Evolutionary conservation across 2,797 vertebrate genomes (phyloP), one percentile per base, ranked within the genome.

Genomic region (Hippopotamyrus pictus): DNA sequence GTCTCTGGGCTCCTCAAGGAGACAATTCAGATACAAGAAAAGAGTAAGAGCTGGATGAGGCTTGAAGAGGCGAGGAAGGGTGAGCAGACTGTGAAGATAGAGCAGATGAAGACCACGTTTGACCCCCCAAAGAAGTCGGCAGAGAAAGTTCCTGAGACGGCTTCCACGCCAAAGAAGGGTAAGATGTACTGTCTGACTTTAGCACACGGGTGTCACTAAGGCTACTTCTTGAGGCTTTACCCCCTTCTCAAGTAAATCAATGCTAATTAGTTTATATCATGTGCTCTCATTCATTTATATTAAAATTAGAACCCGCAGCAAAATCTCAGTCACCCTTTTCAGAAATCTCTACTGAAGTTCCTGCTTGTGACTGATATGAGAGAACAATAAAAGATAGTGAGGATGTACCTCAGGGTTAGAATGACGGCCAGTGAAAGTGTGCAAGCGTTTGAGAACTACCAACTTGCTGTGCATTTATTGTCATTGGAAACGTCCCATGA

Each of bases 61-160:
- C 69, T 50, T 22, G 37, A 25, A 19, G 73, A 76, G 57, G 1
- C 5, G 5, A 51, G 22, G 53, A 50, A 9, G 46, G 57, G 79
- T 2, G 79, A 33, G 19, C 87, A 73, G 82, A 5, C 41, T 7
- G 62, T 87, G 83, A 87, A 79, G 12, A 88, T 89, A 84, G 90
- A 85, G 2, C 53, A 82, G 62, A 89, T 90, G 88, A 89, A 79
- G 90, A 94, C 91, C 62, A 2, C 95, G 14, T 96, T 96, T 89
- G 95, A 96, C 82, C 92, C 93, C 65, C 94, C 94, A 41, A 96
- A 95, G 92, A 96, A 93, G 89, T 86, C 92, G 87, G 92, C 90
- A 91, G 93, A 94, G 86, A 92, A 92, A 88, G 90, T 91, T n/a
- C 89, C 73, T 88, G 96, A 95, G 90, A 87, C 51, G 41, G 93